A percentile compares a stretch with the other conserved stretches of the same genome.
phyloP scores from a whole-genome alignment of 2,797 vertebrate genomes.

The Oophaga sylvatica region DNA sequence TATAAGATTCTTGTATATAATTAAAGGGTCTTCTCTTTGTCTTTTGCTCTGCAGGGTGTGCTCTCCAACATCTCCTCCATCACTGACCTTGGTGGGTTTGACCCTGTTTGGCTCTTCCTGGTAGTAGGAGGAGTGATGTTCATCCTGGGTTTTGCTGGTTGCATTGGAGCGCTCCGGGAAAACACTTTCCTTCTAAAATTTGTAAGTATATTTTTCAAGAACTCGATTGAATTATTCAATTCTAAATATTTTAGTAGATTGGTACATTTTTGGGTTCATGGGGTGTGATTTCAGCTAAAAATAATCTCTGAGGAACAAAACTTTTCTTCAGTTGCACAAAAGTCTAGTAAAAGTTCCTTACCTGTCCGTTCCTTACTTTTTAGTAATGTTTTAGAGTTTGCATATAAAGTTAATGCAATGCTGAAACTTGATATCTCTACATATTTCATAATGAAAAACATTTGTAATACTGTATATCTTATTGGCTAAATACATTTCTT shows the following conservation, averaged over 20 bases:
- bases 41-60: conserved; percentile 82
- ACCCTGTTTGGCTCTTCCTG: conserved; percentile 97
- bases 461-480: too few species aligned
- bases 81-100: conserved; percentile 95
- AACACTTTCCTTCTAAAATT: conserved; percentile 98
- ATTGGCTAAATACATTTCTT: too few species aligned
- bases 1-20: background rate
- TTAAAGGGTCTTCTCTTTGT: background rate
- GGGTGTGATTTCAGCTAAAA: too few species aligned
- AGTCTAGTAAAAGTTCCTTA: too few species aligned
- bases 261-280: background rate
- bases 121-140: conserved; percentile 99
- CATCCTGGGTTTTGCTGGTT: conserved; percentile 95
- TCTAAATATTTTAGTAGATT: background rate
- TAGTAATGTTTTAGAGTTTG: too few species aligned
- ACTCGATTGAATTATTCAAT: background rate
- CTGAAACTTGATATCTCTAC: too few species aligned
- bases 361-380: too few species aligned
- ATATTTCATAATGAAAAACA: too few species aligned
- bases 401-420: too few species aligned
- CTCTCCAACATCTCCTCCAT: conserved; percentile 98
- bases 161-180: conserved; percentile 94
- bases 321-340: too few species aligned
- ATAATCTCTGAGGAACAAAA: too few species aligned
- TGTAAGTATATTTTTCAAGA: conserved; percentile 79